Evolutionary conservation across 2,888 invertebrate species (phyloP), one percentile per base, ranked within the genome.

Genomic region (Hypsopygia costalis): DNA sequence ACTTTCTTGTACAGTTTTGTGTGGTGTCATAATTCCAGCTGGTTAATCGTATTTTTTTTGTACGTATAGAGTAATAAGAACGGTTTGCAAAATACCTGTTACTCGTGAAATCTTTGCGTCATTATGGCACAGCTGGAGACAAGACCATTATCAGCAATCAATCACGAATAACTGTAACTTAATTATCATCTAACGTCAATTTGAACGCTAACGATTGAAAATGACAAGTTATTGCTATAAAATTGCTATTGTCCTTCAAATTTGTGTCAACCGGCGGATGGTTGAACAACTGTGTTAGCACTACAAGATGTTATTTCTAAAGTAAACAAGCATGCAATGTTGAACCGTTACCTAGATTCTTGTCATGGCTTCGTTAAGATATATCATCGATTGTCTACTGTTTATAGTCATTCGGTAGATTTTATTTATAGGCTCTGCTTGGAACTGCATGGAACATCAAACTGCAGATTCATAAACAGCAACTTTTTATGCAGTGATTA

Each of bases 11-110:
- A 67, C n/a, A n/a, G n/a, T 60, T 73, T 69, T 68, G 71, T 78
- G 80, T 75, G 67, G 83, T 86, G 83, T 80, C 81, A 81, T 77
- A 74, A 70, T 76, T 80, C 74, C 64, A 70, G 69, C 75, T 71
- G 21, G 29, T 20, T 29, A 29, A n/a, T n/a, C 8, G 22, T 11
- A 25, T 25, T 25, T 25, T 25, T 25, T 8, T 25, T 7, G 8
- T 25, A 25, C 1, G 16, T 16, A 16, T 16, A 16, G 3, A 16
- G 3, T 16, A 25, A 4, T 16, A 25, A 4, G 3, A 7, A 7
- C n/a, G 6, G 25, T 5, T 25, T 25, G n/a, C 25, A 25, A 25
- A 25, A 25, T 25, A 25, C 25, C 6, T 2, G 25, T 6, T 21
- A 21, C 21, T 3, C 6, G 25, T 25, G 2, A 25, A 16, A 16